Percentiles rank a stretch among this genome's conserved stretches.
Evolutionary conservation across 2,888 invertebrate genomes (phyloP).

Genomic region (Glaucopsyche alexis): DNA sequence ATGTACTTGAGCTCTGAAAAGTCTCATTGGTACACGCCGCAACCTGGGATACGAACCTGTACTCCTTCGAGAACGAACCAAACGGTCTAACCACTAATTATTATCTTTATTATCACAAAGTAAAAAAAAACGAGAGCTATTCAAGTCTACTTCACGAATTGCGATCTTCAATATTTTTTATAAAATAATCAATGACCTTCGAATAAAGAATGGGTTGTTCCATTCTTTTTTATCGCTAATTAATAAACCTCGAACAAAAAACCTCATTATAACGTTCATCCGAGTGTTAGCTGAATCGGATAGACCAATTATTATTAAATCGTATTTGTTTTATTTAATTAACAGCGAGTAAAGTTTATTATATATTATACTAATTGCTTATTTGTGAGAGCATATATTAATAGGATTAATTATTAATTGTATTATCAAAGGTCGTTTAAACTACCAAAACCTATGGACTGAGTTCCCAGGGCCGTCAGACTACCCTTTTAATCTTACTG

Average conservation of each 20-base stretch:
- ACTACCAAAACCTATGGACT: too few species aligned
- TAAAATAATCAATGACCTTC: background rate
- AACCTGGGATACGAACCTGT: too few species aligned
- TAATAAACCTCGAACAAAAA: constrained; percentile 1
- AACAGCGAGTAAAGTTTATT: constrained; percentile 1
- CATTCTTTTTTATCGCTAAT: background rate
- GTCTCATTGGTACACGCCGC: too few species aligned
- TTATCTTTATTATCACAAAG: too few species aligned
- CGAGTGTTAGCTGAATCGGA: constrained; percentile 15
- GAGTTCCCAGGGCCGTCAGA: too few species aligned
- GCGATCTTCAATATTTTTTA: background rate
- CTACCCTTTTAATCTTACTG: too few species aligned
- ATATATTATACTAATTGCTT: constrained; percentile 5
- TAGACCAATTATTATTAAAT: constrained; percentile 10
- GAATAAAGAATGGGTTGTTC: background rate
- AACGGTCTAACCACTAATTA: too few species aligned
- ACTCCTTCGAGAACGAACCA: too few species aligned
- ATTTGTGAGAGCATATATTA: background rate
- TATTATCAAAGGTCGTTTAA: too few species aligned
- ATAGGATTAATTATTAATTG: background rate
- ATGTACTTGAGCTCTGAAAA: too few species aligned
- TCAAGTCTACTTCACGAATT: background rate
- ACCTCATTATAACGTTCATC: background rate
- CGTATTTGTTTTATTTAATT: constrained; percentile 14
- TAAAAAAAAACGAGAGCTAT: background rate